A percentile compares a stretch with the other conserved stretches of the same genome.
Conservation (phyloP, 2,113 vertebrate genomes). For the Ailurus styani region DNA sequence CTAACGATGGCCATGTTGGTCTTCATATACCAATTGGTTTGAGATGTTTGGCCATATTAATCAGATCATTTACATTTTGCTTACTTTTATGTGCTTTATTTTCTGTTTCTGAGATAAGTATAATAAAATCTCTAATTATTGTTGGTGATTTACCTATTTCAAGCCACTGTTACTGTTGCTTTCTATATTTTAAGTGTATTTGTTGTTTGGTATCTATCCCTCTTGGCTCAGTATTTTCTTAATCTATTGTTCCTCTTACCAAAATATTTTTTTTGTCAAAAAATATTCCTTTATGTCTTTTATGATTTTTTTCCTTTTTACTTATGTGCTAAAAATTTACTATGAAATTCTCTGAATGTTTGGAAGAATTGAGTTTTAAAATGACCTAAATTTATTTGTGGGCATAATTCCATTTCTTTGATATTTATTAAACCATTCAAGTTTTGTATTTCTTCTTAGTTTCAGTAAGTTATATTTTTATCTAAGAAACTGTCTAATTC, state of each 20-base stretch:
- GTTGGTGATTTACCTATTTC: not conserved
- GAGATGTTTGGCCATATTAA: not conserved
- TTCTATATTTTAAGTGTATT: not conserved
- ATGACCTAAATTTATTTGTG: not conserved
- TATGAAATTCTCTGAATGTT: not conserved
- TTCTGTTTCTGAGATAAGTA: not conserved
- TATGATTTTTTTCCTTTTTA: not conserved
- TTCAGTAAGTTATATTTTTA: not conserved
- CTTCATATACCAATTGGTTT: not conserved
- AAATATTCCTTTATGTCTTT: not conserved
- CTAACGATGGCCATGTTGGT: not conserved
- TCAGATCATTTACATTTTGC: not conserved
- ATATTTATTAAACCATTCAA: not conserved
- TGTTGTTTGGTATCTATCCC: not conserved
- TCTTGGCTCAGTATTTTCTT: not conserved
- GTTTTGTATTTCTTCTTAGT: not conserved
- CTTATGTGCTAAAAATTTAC: not conserved
- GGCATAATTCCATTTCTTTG: not conserved
- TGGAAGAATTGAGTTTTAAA: not conserved
- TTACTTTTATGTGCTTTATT: not conserved
- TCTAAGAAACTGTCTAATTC: not conserved
- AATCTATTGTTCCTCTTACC: not conserved
- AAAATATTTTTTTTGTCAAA: too few species aligned
- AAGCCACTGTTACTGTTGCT: not conserved
- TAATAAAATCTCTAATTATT: not conserved